These are phyloP conservation scores for Sinocyclocheilus anshuiensis DNA, from an alignment of 2,113 vertebrate species.

Conservation along the genomic window DNA sequence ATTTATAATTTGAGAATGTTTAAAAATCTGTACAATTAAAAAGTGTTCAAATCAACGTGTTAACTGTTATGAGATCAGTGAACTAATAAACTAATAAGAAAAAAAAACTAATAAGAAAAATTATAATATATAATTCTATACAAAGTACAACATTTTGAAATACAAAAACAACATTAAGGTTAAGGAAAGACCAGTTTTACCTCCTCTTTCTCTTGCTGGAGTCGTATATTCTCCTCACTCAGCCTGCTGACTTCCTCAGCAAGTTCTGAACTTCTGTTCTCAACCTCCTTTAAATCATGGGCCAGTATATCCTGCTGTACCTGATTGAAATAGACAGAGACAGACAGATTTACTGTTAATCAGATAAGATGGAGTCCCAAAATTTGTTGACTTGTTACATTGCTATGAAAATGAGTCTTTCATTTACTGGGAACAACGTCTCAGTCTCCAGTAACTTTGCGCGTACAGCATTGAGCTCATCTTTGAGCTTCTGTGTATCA, in stretches of 20 bases:
- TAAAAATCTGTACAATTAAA: too few relatives aligned
- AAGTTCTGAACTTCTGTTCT: conserved; percentile 70
- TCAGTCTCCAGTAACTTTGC: conserved; percentile 69
- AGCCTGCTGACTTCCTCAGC: conserved; percentile 68
- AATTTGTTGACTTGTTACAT: neutral
- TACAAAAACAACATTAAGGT: neutral
- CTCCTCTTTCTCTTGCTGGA: conserved; percentile 69
- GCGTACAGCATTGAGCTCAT: conserved; percentile 73
- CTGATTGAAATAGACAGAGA: conserved; percentile 58
- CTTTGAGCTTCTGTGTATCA: conserved; percentile 69
- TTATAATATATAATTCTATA: too few relatives aligned
- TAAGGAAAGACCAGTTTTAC: conserved; percentile 53
- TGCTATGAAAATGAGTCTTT: neutral
- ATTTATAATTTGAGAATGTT: too few relatives aligned
- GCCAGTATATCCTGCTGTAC: conserved; percentile 75
- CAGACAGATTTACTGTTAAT: neutral
- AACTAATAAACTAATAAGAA: too few relatives aligned
- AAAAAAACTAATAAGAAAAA: too few relatives aligned
- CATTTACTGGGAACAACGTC: conserved; percentile 78
- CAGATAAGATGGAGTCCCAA: neutral
- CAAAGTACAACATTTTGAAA: neutral
- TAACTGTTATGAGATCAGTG: too few relatives aligned
- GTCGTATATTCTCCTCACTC: conserved; percentile 56
- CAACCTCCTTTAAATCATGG: conserved; percentile 72
- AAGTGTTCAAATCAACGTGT: too few relatives aligned